Evolutionary conservation across 2,797 vertebrate species (phyloP).

Genomic region (Eulemur rubriventer): DNA sequence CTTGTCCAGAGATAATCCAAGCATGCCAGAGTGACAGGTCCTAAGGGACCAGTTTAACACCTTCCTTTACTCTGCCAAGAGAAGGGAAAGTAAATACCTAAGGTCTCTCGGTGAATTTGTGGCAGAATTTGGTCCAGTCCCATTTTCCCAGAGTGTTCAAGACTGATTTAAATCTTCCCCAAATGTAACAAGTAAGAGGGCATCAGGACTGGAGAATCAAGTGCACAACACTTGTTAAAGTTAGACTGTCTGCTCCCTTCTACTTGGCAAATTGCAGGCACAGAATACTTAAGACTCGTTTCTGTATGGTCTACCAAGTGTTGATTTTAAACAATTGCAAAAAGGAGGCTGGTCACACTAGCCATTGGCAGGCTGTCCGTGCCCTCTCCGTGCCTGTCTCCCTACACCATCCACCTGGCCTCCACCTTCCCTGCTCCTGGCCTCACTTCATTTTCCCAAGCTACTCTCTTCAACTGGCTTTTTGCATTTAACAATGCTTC

Average conservation of each 20-base stretch:
- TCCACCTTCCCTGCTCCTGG: neutral
- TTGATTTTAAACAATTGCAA: neutral
- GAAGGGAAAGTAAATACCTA: neutral
- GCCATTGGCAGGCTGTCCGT: no score
- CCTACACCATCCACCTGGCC: accelerated
- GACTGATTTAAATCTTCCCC: neutral
- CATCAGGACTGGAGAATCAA: neutral
- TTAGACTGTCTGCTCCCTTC: neutral
- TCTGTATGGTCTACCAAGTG: neutral
- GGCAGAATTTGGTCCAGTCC: neutral
- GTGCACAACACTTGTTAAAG: neutral
- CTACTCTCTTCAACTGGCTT: neutral
- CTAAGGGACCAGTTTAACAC: neutral
- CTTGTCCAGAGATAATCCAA: neutral
- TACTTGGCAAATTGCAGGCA: neutral
- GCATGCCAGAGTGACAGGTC: neutral
- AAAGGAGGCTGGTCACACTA: accelerated
- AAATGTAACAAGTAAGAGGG: neutral
- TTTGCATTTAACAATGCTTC: accelerated
- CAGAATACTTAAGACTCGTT: neutral
- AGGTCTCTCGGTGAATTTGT: neutral
- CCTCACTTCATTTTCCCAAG: neutral
- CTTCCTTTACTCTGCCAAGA: neutral
- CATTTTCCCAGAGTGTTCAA: neutral
- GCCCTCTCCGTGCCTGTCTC: neutral